Evolutionary conservation across 2,113 vertebrate genomes (phyloP), one percentile per base, ranked within the genome.

Genomic region (Etia nguti): DNA sequence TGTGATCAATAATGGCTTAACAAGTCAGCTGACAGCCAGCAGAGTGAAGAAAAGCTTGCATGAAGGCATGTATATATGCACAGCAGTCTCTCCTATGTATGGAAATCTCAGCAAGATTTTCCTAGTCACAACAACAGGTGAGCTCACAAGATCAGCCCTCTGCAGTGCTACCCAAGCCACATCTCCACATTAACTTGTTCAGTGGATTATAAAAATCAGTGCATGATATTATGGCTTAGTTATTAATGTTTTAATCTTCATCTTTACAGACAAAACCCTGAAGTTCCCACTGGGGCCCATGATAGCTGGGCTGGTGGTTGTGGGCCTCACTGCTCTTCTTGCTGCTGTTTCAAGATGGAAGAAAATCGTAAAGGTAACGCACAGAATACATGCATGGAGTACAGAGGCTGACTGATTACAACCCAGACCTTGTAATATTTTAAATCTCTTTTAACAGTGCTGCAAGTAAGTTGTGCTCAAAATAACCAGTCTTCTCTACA

Each of bases 261-360:
- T 87, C 31, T 80, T n/a, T 57, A 24, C 62, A 97, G 96, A 94
- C 11, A 94, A 84, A 82, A 90, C 87, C 22, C 1, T 92, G 4
- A 94, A 93, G 86, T 94, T 96, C 50, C 96, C 96, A 9, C 22
- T 96, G 77, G 85, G 90, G 75, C 95, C 96, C 16, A 84, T 92
- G 15, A 91, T 97, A 50, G 95, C 96, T 15, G 96, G 94, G 1
- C 0, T 95, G 20, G 96, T 97, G 75, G 96, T 97, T 48, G 87
- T 96, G 29, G 11, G 4, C 11, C 80, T 90, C 3, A 97, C 96
- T 12, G 7, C 48, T 1, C 1, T 96, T 31, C 91, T 97, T 4
- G 96, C 96, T 1, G 0, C 94, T 16, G 2, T 93, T 18, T 90
- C 96, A 46, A 88, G 96, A 12, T 92, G 95, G 94, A n/a, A 82